Conservation (phyloP, 2,113 vertebrate genomes). For the Shinisaurus crocodilurus region DNA sequence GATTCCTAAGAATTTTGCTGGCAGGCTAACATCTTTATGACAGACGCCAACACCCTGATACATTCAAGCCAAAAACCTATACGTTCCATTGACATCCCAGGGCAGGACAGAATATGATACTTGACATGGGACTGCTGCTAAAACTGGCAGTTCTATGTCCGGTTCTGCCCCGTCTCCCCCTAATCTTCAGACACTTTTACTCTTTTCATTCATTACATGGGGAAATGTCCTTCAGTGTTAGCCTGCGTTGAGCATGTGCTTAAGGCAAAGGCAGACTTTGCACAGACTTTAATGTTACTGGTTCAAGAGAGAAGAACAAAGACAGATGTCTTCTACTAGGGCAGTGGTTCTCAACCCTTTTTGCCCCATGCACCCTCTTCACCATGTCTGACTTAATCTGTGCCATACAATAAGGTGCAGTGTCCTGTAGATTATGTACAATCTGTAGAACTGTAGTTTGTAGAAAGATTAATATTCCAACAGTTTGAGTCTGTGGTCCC, state of each 20-base stretch:
- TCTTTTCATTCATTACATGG: not conserved
- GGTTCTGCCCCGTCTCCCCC: not conserved
- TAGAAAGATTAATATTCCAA: no score
- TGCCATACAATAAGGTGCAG: no score
- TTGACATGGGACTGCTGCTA: not conserved
- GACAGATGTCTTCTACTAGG: not conserved
- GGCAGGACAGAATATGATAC: not conserved
- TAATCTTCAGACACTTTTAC: not conserved
- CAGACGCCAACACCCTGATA: not conserved
- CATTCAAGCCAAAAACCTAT: not conserved
- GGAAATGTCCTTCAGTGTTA: no score
- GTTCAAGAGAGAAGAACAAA: not conserved
- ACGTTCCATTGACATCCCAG: not conserved
- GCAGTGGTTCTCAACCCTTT: no score
- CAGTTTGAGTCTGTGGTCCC: no score
- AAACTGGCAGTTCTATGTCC: not conserved
- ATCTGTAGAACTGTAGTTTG: no score
- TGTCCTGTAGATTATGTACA: no score
- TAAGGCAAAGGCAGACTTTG: not conserved
- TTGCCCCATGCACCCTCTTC: no score
- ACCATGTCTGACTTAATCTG: no score
- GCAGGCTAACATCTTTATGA: not conserved
- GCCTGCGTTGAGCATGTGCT: no score
- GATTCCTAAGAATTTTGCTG: not conserved
- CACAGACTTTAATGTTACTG: not conserved